Base-by-base conservation (phyloP, 2,797 vertebrate species). In the Characodon lateralis region DNA sequence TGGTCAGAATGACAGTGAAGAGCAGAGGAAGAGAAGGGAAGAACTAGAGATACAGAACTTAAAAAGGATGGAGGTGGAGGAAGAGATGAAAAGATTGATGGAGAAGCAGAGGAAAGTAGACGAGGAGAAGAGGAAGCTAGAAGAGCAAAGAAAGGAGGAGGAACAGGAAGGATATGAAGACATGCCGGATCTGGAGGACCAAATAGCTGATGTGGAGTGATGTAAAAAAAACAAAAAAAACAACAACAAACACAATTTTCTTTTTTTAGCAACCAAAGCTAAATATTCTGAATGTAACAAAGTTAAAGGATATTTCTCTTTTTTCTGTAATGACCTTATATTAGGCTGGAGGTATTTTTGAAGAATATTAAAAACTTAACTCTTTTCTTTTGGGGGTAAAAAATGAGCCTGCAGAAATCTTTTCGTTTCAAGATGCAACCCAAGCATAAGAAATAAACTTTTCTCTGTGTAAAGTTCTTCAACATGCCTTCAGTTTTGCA, bases 181-280 rank as follows among this genome's bases (percentile, higher is more conserved):
- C 74, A 91, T 95, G 77, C 95, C 95, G 0, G 89, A 91, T 1
- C 87, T 96, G 0, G 95, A 96, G 78, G 90, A 58, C 71, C 18
- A 12, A 22, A 35, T 2, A 0, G 39, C 6, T 50, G 51, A 68
- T 51, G 58, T 22, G 20, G n/a, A 78, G 18, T 65, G n/a, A 61
- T 71, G 55, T 65, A 2, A 7, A 14, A 35, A 6, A 16, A 4
- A 8, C 43, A 6, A 71, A 56, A n/a, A 20, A 71, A 72, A 74
- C 22, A 41, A 58, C n/a, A 6, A 3, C 43, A 28, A 6, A 41
- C 5, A 39, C 35, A 41, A 6, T 13, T 3, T 4, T 50, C 3
- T 24, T 4, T 55, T 71, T 73, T 9, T 39, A 0, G 28, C 24
- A 58, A 43, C 8, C 35, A 28, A 73, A 46, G 35, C 12, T 59